Evolutionary conservation across 2,888 invertebrate genomes (phyloP), one percentile per base, ranked within the genome.

Genomic region (Cactoblastis cactorum): DNA sequence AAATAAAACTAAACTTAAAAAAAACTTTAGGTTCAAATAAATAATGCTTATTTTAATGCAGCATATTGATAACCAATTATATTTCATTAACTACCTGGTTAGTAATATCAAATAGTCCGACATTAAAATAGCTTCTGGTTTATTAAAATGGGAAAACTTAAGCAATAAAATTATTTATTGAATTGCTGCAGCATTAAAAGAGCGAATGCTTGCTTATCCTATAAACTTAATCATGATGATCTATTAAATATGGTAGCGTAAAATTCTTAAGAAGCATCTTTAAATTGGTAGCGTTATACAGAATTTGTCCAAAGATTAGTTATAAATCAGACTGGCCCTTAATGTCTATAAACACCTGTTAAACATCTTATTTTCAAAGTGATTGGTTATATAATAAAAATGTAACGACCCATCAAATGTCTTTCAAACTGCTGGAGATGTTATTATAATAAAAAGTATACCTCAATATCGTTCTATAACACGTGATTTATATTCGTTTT

Each of bases 341-440:
- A 65, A 58, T 59, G 49, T 55, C 61, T 51, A 67, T 69, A 68
- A 73, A 74, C 66, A 68, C 57, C 55, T 58, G 60, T 63, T 63
- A 60, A 67, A 67, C 68, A 64, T 62, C 56, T 58, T 49, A 59
- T 57, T 61, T 56, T 61, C 41, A 54, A 56, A 54, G 51, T 61
- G 69, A 74, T 70, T 64, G 71, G 73, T 65, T 56, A 57, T 45
- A 28, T 57, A 53, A 62, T 72, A 67, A 70, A 69, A 67, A 51
- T 57, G 56, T 65, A 65, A 72, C 49, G 66, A 65, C 35, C 65
- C 51, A 68, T 70, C 57, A 67, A 55, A 60, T 47, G 45, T 50
- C 52, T 50, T 51, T 46, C 37, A 58, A 59, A 57, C 58, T 52
- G 51, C 56, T n/a, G n/a, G 53, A 58, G 53, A 53, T 51, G 50